Conservation (phyloP, 1,140 invertebrate species). For the Tetranychus urticae region DNA sequence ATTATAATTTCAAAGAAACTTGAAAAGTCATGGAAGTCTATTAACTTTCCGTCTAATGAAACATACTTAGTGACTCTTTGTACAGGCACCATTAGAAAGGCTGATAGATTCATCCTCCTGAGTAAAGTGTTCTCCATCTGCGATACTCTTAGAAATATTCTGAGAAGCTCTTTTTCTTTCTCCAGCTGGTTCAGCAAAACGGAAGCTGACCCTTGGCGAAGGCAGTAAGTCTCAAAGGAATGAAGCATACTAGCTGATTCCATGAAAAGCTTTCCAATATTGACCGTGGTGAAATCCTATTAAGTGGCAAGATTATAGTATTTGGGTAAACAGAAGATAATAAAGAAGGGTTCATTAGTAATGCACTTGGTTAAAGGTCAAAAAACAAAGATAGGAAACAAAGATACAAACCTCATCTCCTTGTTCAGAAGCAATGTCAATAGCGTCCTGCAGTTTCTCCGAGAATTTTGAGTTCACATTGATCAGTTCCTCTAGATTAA, state of each 20-base stretch:
- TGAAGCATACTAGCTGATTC: constrained; percentile 72
- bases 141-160: constrained; percentile 79
- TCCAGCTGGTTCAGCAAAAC: constrained; percentile 65
- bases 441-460: constrained; percentile 53
- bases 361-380: too few species aligned
- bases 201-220: constrained; percentile 57
- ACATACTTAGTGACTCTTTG: constrained; percentile 31
- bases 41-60: too few species aligned
- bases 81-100: constrained; percentile 62
- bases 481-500: constrained; percentile 74
- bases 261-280: constrained; percentile 69
- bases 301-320: neutral
- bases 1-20: neutral
- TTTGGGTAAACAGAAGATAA: neutral
- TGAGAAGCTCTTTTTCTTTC: constrained; percentile 77
- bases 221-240: constrained; percentile 78
- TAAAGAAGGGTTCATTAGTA: neutral
- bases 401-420: constrained; percentile 30
- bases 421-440: constrained; percentile 57
- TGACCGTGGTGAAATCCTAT: constrained; percentile 55
- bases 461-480: constrained; percentile 55
- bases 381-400: neutral
- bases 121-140: constrained; percentile 86
- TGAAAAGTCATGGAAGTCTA: neutral
- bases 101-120: constrained; percentile 81